A percentile compares a stretch with the other conserved stretches of the same genome.
phyloP scores from a whole-genome alignment of 30 jellyfish, hydroid and myxozoan species.

The Aurelia sp. region DNA sequence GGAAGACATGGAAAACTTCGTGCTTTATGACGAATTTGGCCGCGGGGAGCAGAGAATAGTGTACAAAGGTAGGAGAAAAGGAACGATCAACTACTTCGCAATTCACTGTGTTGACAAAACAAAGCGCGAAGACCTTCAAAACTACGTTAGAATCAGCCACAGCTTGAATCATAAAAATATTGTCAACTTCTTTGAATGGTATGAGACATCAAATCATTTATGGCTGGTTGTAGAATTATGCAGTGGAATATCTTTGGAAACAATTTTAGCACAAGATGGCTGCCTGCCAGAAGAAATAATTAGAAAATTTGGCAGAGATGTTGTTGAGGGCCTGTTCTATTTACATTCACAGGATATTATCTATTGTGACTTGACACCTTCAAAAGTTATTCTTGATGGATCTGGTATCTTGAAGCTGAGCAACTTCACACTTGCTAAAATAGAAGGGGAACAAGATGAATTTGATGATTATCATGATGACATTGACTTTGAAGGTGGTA shows the following conservation, averaged over 20 bases:
- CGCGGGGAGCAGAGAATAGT: slow-evolving; percentile 85
- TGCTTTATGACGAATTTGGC: slow-evolving; percentile 91
- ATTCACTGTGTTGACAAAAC: slow-evolving; percentile 91
- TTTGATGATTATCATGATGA: slow-evolving; percentile 58
- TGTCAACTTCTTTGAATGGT: slow-evolving; percentile 93
- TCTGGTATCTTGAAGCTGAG: slow-evolving; percentile 76
- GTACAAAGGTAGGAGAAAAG: slow-evolving; percentile 93
- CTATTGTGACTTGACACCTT: slow-evolving; percentile 81
- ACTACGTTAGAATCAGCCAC: slow-evolving; percentile 85
- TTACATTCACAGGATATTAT: slow-evolving; percentile 81
- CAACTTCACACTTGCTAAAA: slow-evolving; percentile 74
- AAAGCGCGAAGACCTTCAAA: slow-evolving; percentile 80
- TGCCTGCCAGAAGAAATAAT: slow-evolving; percentile 82
- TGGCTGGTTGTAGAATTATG: slow-evolving; percentile 97
- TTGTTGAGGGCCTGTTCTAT: slow-evolving; percentile 74
- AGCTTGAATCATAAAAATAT: slow-evolving; percentile 71
- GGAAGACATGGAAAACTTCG: slow-evolving; percentile 85
- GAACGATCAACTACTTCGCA: slow-evolving; percentile 86
- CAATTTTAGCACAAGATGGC: slow-evolving; percentile 65
- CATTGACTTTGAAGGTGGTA: slow-evolving; percentile 33
- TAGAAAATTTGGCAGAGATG: slow-evolving; percentile 70
- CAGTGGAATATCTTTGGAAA: slow-evolving; percentile 78
- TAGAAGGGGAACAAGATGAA: slow-evolving; percentile 69
- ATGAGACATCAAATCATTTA: slow-evolving; percentile 89
- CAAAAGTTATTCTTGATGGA: slow-evolving; percentile 83